Base-by-base conservation (phyloP, 2,888 invertebrate species). In the Sarcophaga variegata region DNA sequence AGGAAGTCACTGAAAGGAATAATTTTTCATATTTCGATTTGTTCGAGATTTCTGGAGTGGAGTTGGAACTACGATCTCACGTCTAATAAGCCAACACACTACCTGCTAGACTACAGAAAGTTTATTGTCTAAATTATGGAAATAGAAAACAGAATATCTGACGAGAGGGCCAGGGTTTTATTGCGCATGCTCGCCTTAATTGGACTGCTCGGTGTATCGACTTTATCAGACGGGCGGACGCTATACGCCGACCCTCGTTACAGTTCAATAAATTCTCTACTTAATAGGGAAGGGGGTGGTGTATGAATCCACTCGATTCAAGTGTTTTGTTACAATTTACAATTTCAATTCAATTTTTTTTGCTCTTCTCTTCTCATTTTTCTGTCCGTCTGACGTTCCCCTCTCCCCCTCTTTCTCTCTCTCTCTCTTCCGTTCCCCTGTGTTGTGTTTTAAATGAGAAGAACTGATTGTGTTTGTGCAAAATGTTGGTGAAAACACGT, bases 401-500 rank as follows among this genome's bases (percentile, higher is more conserved):
- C 37, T 4, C 27, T 27, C 2, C 0, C 37, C 2, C 8, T 37
- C 60, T 77, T 22, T 54, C 27, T 74, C 25, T 79, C 72, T 59
- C 4, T 0, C 66, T 5, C 6, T 25, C 8, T 66, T 6, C 37
- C 66, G 66, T 10, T 70, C 54, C 37, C 0, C 49, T 60, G 72
- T 69, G 63, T 69, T 69, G 79, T 77, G 22, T 70, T 83, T 62
- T 63, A 67, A 71, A 79, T 83, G 75, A 64, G 84, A 63, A 80
- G 17, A 17, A 54, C 17, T 79, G 81, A 47, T 59, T 71, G 78
- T 87, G 81, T 87, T 82, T 87, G 81, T 82, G 80, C 84, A 87
- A 84, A 87, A 87, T 77, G 84, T 87, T 87, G 84, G 84, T 82
- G 84, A 87, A 87, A 87, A 87, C 87, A 87, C 87, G 87, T 87